Evolutionary conservation across 1,140 invertebrate species (phyloP).

Genomic region (Zeugodacus cucurbitae): DNA sequence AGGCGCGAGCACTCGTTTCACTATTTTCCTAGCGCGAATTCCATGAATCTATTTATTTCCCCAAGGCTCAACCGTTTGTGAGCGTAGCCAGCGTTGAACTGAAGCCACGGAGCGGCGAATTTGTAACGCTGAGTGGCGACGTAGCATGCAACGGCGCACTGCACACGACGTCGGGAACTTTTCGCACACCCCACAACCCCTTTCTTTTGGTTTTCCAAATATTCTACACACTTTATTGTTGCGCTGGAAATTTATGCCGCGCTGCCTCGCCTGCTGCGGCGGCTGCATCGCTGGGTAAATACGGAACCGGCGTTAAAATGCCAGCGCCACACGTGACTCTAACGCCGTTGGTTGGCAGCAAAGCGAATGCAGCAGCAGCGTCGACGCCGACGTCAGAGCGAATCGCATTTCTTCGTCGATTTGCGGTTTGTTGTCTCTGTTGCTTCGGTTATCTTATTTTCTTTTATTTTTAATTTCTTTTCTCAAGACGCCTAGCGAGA

Average conservation of each 20-base stretch:
- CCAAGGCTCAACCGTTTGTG: not conserved
- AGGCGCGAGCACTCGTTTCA: constrained; percentile 28
- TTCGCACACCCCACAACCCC: not conserved
- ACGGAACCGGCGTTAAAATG: not conserved
- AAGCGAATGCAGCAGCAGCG: not conserved
- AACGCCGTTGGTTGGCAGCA: not conserved
- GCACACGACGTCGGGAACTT: not conserved
- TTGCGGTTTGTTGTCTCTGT: not conserved
- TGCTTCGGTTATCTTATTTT: not conserved
- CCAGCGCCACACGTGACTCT: not conserved
- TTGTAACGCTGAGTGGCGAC: not conserved
- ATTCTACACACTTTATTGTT: not conserved
- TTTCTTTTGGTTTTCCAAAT: not conserved
- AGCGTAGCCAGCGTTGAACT: not conserved
- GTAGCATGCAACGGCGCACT: not conserved
- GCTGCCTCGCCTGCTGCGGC: too few species aligned
- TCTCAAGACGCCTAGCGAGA: not conserved
- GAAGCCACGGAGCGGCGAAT: not conserved
- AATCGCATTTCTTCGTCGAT: not conserved
- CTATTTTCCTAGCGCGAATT: not conserved
- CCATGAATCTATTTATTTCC: not conserved
- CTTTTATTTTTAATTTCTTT: not conserved
- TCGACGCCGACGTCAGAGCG: not conserved
- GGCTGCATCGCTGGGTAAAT: not conserved
- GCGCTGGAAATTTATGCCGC: not conserved